Evolutionary conservation across 2,888 invertebrate species (phyloP).

Genomic region (Incurvaria masculella): DNA sequence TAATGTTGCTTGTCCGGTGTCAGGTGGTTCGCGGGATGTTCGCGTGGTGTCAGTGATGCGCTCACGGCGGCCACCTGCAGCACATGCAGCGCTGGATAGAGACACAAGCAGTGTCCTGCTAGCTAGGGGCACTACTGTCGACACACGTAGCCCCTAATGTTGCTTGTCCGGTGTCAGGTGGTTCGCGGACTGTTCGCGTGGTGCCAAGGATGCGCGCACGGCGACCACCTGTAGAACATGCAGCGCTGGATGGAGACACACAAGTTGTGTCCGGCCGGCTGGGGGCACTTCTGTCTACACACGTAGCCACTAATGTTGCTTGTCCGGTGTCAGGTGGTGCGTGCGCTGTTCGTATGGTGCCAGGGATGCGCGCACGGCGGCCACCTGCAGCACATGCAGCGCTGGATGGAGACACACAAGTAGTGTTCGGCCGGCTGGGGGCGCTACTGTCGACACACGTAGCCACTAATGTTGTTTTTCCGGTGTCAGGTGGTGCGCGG

Average conservation of each 20-base stretch:
- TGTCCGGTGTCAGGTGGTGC: conserved; percentile 57
- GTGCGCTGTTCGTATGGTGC: conserved; percentile 94
- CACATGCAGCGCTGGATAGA: conserved; percentile 87
- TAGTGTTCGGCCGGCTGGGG: conserved; percentile 94
- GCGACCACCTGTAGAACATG: conserved; percentile 90
- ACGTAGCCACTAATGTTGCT: too few relatives aligned
- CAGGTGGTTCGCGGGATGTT: conserved; percentile 85
- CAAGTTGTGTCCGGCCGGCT: conserved; percentile 87
- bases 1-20: conserved; percentile 6
- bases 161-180: too few relatives aligned
- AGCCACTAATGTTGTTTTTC: too few relatives aligned
- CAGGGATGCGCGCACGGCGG: conserved; percentile 98
- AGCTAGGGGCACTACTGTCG: conserved; percentile 93
- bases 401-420: conserved; percentile 75
- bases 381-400: conserved; percentile 81
- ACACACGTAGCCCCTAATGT: too few relatives aligned
- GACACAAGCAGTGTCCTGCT: conserved; percentile 82
- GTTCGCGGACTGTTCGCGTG: conserved; percentile 91
- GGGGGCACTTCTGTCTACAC: conserved; percentile 91
- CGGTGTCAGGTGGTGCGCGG: conserved; percentile 85
- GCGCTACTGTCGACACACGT: conserved; percentile 86
- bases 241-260: conserved; percentile 76
- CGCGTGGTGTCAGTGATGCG: conserved; percentile 97
- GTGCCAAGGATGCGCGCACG: conserved; percentile 98
- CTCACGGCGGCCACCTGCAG: conserved; percentile 91